Percentiles rank a stretch among this genome's conserved stretches.
Evolutionary conservation across 2,888 invertebrate genomes (phyloP).

Genomic region (Caenorhabditis sp.): DNA sequence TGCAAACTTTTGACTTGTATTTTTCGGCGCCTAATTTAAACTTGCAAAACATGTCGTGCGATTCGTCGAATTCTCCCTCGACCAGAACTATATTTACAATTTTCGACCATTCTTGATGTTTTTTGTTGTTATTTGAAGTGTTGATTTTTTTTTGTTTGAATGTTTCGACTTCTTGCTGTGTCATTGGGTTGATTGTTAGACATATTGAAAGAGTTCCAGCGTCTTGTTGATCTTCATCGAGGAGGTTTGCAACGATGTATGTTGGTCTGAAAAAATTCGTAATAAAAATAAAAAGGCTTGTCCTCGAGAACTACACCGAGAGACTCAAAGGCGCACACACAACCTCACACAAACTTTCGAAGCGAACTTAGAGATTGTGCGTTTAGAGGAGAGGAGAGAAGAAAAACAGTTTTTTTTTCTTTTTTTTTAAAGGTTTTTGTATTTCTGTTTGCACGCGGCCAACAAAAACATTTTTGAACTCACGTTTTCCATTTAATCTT

Average conservation of each 20-base stretch:
- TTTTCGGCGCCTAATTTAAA: constrained; percentile 96
- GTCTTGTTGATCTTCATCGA: constrained; percentile 77
- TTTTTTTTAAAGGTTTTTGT: background rate
- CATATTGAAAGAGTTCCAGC: constrained; percentile 22
- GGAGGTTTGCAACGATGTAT: constrained; percentile 82
- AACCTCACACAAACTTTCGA: too few relatives aligned
- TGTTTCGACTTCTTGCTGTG: constrained; percentile 23
- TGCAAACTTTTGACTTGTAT: constrained; percentile 86
- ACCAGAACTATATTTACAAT: constrained; percentile 96
- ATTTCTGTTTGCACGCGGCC: too few relatives aligned
- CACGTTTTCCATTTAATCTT: constrained; percentile 60
- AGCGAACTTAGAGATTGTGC: too few relatives aligned
- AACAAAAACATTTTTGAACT: too few relatives aligned
- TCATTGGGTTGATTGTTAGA: constrained; percentile 28
- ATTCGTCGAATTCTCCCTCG: constrained; percentile 80
- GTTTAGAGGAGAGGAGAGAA: too few relatives aligned
- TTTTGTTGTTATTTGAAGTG: background rate
- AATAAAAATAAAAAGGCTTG: too few relatives aligned
- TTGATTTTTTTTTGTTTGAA: constrained; percentile 34
- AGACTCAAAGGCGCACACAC: too few relatives aligned
- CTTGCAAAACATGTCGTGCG: constrained; percentile 83
- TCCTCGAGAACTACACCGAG: too few relatives aligned
- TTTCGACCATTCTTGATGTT: constrained; percentile 88
- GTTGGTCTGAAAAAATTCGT: constrained; percentile 72
- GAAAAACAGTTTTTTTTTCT: too few relatives aligned